phyloP scores from a whole-genome alignment of 2,113 vertebrate genomes.

The Anhinga anhinga region DNA sequence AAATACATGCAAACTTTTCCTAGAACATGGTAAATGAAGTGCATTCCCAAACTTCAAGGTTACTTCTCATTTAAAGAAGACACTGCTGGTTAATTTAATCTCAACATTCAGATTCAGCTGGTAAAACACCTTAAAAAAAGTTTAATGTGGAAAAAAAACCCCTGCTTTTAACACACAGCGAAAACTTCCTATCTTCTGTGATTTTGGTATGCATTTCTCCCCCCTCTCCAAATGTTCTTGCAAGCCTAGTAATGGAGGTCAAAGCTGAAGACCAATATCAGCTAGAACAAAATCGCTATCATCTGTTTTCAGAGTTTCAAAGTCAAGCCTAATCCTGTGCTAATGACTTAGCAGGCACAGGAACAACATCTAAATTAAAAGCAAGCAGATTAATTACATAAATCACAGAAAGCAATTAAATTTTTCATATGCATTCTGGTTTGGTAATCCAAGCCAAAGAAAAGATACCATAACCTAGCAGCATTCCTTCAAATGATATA shows the following conservation, averaged over 20 bases:
- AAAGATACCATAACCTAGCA: background rate
- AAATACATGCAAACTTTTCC: conserved; percentile 52
- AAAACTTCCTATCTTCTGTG: background rate
- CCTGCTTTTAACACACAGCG: background rate
- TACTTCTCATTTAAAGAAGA: conserved; percentile 26
- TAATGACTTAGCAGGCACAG: conserved; percentile 36
- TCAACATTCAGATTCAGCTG: background rate
- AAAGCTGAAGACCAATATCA: conserved; percentile 1
- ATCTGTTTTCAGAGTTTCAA: background rate
- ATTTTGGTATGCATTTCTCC: background rate
- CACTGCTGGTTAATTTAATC: conserved; percentile 51
- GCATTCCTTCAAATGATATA: background rate
- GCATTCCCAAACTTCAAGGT: conserved; percentile 5
- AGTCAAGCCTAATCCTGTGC: conserved; percentile 23
- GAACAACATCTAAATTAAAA: conserved; percentile 49
- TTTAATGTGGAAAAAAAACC: background rate
- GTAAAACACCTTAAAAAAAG: background rate
- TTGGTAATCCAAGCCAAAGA: background rate
- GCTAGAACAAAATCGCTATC: background rate
- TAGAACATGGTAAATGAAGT: conserved; percentile 28
- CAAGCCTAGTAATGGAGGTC: background rate
- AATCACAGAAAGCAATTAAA: conserved; percentile 13
- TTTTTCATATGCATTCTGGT: background rate
- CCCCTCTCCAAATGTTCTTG: background rate
- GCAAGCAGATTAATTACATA: conserved; percentile 36